These are phyloP conservation scores for Thalassophryne amazonica DNA, from an alignment of 2,797 vertebrate genomes.

Conservation along the genomic window DNA sequence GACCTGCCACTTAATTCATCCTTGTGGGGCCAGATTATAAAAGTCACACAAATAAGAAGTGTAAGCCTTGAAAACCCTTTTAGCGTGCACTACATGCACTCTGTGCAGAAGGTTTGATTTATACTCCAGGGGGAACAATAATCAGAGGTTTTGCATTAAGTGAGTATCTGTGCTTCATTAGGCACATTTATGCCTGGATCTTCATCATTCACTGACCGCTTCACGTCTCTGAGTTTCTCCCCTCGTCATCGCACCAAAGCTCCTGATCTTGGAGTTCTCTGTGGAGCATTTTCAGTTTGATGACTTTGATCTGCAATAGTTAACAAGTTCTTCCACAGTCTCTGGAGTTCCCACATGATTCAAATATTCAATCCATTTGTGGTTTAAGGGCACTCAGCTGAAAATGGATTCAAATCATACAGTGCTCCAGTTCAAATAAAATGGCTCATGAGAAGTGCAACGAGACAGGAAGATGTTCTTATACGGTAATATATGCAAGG, in stretches of 20 bases:
- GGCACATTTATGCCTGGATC: conserved; percentile 17
- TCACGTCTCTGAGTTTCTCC: conserved; percentile 25
- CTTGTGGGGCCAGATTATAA: conserved; percentile 29
- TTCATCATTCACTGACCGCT: conserved; percentile 16
- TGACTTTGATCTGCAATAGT: conserved; percentile 61
- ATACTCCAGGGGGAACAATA: conserved; percentile 15
- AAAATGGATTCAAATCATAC: conserved; percentile 24
- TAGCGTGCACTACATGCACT: conserved; percentile 5
- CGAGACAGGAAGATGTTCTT: conserved; percentile 30
- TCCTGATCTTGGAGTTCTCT: too few relatives aligned
- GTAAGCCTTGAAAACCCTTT: conserved; percentile 8
- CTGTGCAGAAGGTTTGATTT: conserved; percentile 26
- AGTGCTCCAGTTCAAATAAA: conserved; percentile 41
- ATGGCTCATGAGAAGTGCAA: conserved; percentile 36
- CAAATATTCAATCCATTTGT: conserved; percentile 48
- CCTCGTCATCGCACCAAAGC: conserved; percentile 22
- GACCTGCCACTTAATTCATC: conserved; percentile 55
- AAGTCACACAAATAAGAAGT: conserved; percentile 32
- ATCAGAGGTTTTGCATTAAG: conserved; percentile 24
- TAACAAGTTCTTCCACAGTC: conserved; percentile 43
- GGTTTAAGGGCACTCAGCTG: conserved; percentile 46
- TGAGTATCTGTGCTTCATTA: conserved; percentile 29
- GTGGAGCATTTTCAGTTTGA: conserved; percentile 29
- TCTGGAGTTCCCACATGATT: conserved; percentile 39
- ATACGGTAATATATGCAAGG: conserved; percentile 39